Evolutionary conservation across 2,888 invertebrate species (phyloP), one percentile per base, ranked within the genome.

Genomic region (Pammene fasciana): DNA sequence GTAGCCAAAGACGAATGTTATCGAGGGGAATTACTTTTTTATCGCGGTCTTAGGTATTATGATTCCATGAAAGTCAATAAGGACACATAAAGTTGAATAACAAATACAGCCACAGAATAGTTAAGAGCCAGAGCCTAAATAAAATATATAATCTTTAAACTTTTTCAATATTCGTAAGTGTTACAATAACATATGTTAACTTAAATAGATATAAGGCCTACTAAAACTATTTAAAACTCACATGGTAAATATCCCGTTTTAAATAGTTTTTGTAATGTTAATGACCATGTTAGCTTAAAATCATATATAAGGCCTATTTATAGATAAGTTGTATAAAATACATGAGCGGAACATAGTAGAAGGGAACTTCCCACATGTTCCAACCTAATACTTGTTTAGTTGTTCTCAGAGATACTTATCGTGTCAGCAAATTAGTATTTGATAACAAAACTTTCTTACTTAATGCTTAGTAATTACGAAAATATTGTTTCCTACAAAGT

Each of bases 1-100:
- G 41, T 41, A 56, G 2, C 16, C 56, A 57, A 57, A 41, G 57
- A 57, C 57, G 57, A 57, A 43, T 57, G 16, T 57, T 18, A 18
- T 43, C 18, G 57, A 43, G 18, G 7, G 16, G 4, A 16, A 38
- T 54, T 34, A 54, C 52, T 57, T 57, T 57, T 18, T 43, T 57
- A 41, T 57, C 11, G 16, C 13, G 18, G 14, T 57, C 18, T 4
- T 43, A 43, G 4, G 18, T 57, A 57, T 43, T 57, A 43, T 18
- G 16, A 41, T 18, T 57, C 18, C 41, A 18, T 57, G 57, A 57
- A 18, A 57, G 57, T 43, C 13, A 18, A 57, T 54, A 54, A 50
- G 13, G 13, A 50, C 50, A 11, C 11, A 18, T 50, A 2, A 45
- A 45, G 8, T 0, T 45, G 45, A 45, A 45, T 45, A 45, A 26